These are phyloP conservation scores for Clivina fossor DNA, from an alignment of 2,888 invertebrate species.

Conservation along the genomic window DNA sequence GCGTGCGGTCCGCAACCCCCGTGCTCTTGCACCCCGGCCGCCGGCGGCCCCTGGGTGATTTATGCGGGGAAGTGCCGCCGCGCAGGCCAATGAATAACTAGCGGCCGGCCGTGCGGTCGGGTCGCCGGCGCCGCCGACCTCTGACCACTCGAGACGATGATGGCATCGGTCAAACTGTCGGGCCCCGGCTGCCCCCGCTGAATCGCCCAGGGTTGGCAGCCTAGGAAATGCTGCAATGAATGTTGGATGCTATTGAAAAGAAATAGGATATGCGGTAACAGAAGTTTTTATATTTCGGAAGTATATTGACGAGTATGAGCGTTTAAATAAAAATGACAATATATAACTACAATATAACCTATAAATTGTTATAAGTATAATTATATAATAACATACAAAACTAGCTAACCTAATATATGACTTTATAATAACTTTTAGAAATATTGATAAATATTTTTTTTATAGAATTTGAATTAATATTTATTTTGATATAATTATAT, in stretches of 20 bases:
- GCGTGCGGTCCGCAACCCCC: background rate
- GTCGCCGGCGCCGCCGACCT: constrained; percentile 23
- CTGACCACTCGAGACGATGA: constrained; percentile 33
- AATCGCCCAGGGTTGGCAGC: background rate
- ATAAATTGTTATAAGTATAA: too few relatives aligned
- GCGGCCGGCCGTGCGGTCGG: constrained; percentile 20
- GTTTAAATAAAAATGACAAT: too few relatives aligned
- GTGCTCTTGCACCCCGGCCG: background rate
- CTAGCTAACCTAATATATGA: too few relatives aligned
- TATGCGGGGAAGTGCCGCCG: constrained; percentile 17
- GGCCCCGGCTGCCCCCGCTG: constrained; percentile 2
- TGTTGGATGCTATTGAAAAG: constrained; percentile 5
- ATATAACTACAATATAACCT: too few relatives aligned
- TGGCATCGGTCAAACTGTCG: constrained; percentile 32
- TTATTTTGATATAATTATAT: too few relatives aligned
- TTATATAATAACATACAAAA: too few relatives aligned
- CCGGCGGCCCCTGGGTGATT: constrained; percentile 9
- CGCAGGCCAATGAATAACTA: constrained; percentile 28
- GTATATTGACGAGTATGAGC: too few relatives aligned
- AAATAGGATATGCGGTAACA: too few relatives aligned
- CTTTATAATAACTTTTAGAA: too few relatives aligned
- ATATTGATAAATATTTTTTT: too few relatives aligned
- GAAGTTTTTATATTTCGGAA: too few relatives aligned
- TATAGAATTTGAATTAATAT: too few relatives aligned
- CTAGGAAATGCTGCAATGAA: background rate